Evolutionary conservation across 2,888 invertebrate species (phyloP).

Genomic region (Orchesella flavescens): DNA sequence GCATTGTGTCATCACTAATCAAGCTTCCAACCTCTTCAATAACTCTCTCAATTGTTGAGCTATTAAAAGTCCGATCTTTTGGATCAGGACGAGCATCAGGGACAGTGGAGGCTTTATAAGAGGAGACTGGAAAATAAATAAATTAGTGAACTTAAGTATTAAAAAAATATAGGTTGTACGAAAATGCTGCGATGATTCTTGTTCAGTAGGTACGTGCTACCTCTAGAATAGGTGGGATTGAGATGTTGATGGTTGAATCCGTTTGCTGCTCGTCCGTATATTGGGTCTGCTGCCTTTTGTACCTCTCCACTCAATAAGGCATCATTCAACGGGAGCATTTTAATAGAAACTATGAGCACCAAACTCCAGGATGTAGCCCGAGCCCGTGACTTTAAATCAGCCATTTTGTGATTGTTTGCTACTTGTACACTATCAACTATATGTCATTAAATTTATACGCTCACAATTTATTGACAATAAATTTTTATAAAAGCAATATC

Average conservation of each 20-base stretch:
- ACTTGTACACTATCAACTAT: too few species aligned
- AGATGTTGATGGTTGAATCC: neutral
- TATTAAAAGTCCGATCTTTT: slow-evolving; percentile 58
- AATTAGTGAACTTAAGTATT: too few species aligned
- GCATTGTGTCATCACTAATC: slow-evolving; percentile 66
- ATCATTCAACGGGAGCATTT: slow-evolving; percentile 14
- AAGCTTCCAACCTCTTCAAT: slow-evolving; percentile 60
- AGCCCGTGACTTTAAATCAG: neutral
- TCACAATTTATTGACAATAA: too few species aligned
- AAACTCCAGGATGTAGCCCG: slow-evolving; percentile 9
- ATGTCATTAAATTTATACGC: too few species aligned
- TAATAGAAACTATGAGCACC: neutral
- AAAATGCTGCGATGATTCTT: too few species aligned
- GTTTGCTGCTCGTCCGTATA: neutral
- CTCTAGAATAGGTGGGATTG: neutral
- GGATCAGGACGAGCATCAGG: slow-evolving; percentile 62
- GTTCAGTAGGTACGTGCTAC: too few species aligned
- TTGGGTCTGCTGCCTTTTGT: slow-evolving; percentile 31
- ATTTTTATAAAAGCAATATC: too few species aligned
- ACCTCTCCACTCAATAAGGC: neutral
- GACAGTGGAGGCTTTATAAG: slow-evolving; percentile 50
- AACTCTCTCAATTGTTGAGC: slow-evolving; percentile 63
- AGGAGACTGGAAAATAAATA: slow-evolving; percentile 2
- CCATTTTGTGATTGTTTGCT: too few species aligned
- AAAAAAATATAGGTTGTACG: too few species aligned